These are phyloP conservation scores for Apogon talboti DNA, from an alignment of 2,797 vertebrate genomes.

Conservation along the genomic window DNA sequence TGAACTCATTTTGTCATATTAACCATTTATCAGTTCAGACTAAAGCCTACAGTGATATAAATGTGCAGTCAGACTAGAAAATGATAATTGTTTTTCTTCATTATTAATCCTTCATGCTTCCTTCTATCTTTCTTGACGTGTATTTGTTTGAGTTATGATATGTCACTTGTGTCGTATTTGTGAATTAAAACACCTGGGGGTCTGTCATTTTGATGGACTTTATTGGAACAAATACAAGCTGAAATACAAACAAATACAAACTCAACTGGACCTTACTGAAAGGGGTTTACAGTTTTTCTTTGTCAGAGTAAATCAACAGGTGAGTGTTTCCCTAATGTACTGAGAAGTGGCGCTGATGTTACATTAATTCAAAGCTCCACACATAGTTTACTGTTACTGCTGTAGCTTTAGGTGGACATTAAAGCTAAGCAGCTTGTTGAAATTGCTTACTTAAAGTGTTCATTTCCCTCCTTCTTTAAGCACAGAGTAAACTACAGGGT, in stretches of 20 bases:
- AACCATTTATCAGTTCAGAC: background rate
- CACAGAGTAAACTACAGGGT: constrained; percentile 13
- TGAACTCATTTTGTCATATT: background rate
- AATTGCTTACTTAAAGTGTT: constrained; percentile 15
- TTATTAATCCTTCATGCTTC: too few species aligned
- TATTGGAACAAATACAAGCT: background rate
- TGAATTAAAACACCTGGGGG: too few species aligned
- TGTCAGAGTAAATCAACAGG: background rate
- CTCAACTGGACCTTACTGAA: background rate
- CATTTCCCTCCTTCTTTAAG: constrained; percentile 21
- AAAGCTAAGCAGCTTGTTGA: constrained; percentile 30
- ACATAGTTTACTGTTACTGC: constrained; percentile 42
- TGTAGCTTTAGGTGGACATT: constrained; percentile 41
- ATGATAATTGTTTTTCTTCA: too few species aligned
- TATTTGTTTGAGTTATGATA: too few species aligned
- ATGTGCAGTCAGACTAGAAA: background rate
- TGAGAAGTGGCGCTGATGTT: background rate
- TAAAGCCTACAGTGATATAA: background rate
- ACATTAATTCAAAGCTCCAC: background rate
- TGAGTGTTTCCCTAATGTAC: background rate
- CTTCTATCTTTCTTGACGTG: too few species aligned
- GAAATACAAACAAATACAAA: too few species aligned
- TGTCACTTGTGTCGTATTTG: too few species aligned
- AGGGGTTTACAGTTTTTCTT: background rate
- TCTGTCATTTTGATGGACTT: background rate